A percentile compares a stretch with the other conserved stretches of the same genome.
Evolutionary conservation across 2,888 invertebrate genomes (phyloP).

Genomic region (Gibbula magus): DNA sequence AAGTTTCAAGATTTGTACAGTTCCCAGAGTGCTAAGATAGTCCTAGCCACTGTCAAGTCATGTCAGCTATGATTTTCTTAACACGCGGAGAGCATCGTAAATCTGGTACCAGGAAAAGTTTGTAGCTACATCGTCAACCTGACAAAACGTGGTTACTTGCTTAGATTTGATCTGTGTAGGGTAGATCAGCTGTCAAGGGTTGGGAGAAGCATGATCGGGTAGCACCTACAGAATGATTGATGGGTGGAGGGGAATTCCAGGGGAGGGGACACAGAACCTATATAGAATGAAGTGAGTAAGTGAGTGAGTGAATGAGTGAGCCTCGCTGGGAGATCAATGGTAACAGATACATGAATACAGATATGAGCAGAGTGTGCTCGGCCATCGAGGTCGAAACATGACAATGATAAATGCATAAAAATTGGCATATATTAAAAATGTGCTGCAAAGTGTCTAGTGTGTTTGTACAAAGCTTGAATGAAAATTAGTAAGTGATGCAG

Average conservation of each 20-base stretch:
- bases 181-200: not conserved
- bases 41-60: no score
- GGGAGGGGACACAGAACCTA: no score
- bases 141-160: no score
- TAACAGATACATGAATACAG: constrained; percentile 1
- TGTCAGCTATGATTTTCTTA: no score
- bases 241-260: no score
- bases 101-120: no score
- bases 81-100: no score
- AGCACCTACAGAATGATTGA: constrained; percentile 15
- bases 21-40: no score
- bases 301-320: no score
- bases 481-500: constrained; percentile 4
- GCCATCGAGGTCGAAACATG: not conserved
- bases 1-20: no score
- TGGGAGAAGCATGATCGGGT: not conserved
- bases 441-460: constrained; percentile 4
- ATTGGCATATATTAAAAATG: constrained; percentile 20
- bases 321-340: not conserved
- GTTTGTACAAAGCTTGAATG: constrained; percentile 18
- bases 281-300: not conserved
- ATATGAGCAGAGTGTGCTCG: not conserved
- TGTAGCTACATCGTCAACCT: no score
- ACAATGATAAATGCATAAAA: constrained; percentile 23
- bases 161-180: no score